Evolutionary conservation across 2,113 vertebrate genomes (phyloP), one percentile per base, ranked within the genome.

Genomic region (Phoxinus phoxinus): DNA sequence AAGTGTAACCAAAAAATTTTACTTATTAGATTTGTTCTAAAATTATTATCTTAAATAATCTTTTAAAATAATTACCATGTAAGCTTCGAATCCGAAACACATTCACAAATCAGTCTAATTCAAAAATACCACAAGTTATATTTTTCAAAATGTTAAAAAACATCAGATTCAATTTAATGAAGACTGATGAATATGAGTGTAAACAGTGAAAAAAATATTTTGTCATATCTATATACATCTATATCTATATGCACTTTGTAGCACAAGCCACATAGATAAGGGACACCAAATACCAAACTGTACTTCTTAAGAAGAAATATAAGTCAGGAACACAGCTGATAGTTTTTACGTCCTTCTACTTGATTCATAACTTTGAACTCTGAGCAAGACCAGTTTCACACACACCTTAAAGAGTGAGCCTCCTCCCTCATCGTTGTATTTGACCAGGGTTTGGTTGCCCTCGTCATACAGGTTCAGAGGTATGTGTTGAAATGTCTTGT

Each of bases 361-460:
- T 44, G 44, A n/a, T 12, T n/a, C 10, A 72, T 25, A 46, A 53
- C 13, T 32, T 27, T 75, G 15, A n/a, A 73, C 23, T 25, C 12
- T 41, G 19, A 23, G 12, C 32, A 69, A 35, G 65, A 6, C n/a
- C 15, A 53, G 25, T 46, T 58, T 37, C 12, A 11, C 30, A 59
- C 30, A 59, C 25, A 95, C 95, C 90, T 59, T 91, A 86, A 69
- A 91, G 15, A 56, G 30, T 1, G 92, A 80, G 9, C 90, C 84
- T 0, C 92, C 92, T 87, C 92, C 94, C 87, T 95, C 95, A 13
- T 93, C 85, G 27, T 95, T 95, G 88, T 94, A 95, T 21, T 69
- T 86, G 53, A 94, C 93, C 27, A 95, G 87, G 7, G 92, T 93
- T 90, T 95, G 94, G 77, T 61, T 87, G 46, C 92, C 92, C 19